phyloP scores from a whole-genome alignment of 2,888 invertebrate genomes.

The Lapara coniferarum region DNA sequence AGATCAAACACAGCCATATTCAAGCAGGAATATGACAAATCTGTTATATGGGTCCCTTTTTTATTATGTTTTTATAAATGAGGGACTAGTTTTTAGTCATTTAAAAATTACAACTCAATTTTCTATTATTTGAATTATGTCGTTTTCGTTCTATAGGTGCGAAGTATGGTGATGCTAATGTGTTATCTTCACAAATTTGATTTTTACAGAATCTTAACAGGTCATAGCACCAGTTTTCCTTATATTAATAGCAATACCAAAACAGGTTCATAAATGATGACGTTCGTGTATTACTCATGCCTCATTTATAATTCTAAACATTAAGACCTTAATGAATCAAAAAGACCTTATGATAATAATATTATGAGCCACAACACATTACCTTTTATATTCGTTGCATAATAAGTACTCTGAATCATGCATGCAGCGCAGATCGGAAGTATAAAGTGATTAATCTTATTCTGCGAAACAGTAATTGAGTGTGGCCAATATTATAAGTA shows the following conservation, averaged over 20 bases:
- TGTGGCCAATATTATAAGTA: too few relatives aligned
- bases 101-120: too few relatives aligned
- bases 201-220: not conserved
- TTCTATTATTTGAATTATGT: too few relatives aligned
- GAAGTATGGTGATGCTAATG: too few relatives aligned
- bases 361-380: not conserved
- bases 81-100: too few relatives aligned
- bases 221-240: not conserved
- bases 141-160: too few relatives aligned
- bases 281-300: slow-evolving; percentile 13
- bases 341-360: not conserved
- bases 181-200: too few relatives aligned
- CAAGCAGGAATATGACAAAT: too few relatives aligned
- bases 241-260: not conserved
- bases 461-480: not conserved
- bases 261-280: slow-evolving; percentile 10
- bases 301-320: not conserved
- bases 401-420: not conserved
- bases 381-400: slow-evolving; percentile 4
- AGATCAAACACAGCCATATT: too few relatives aligned
- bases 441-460: not conserved
- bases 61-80: too few relatives aligned
- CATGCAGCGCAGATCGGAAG: slow-evolving; percentile 4
- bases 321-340: not conserved
- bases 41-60: too few relatives aligned